These are phyloP conservation scores for Tromatobia lineatoria DNA, from an alignment of 2,888 invertebrate species.

Conservation along the genomic window DNA sequence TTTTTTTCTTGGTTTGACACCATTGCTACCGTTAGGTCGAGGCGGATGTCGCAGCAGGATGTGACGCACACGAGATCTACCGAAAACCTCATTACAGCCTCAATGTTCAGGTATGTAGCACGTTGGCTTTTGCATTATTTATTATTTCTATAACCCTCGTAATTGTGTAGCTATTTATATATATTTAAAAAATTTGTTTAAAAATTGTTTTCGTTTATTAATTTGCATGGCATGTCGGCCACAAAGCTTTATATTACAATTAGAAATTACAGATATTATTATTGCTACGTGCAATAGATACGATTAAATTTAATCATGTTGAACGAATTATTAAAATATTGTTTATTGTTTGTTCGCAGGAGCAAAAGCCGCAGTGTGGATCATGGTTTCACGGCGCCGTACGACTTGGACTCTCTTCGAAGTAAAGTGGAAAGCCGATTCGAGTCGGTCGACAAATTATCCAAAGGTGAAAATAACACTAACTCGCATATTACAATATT, in stretches of 20 bases:
- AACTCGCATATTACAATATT: conserved; percentile 59
- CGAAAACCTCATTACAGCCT: conserved; percentile 79
- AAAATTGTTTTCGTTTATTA: not conserved
- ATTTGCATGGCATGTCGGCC: conserved; percentile 21
- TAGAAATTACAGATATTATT: not conserved
- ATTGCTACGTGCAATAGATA: conserved; percentile 1
- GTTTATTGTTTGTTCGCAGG: conserved; percentile 86
- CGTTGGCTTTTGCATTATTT: conserved; percentile 55
- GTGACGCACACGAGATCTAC: conserved; percentile 85
- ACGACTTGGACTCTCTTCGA: conserved; percentile 94
- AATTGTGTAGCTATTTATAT: conserved; percentile 22
- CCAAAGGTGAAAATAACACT: conserved; percentile 84
- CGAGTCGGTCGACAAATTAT: conserved; percentile 91
- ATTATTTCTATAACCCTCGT: conserved; percentile 14
- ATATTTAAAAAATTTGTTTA: conserved; percentile 7
- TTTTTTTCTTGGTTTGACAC: conserved; percentile 84
- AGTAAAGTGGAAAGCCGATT: conserved; percentile 95
- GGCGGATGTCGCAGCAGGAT: conserved; percentile 94
- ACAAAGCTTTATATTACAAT: not conserved
- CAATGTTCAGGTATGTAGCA: conserved; percentile 83
- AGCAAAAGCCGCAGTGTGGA: conserved; percentile 96
- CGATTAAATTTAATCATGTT: not conserved
- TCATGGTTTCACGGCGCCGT: conserved; percentile 94
- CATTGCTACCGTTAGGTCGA: conserved; percentile 88
- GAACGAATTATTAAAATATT: not conserved